These are phyloP conservation scores for Nicator chloris DNA, from an alignment of 2,113 vertebrate species.

Conservation along the genomic window DNA sequence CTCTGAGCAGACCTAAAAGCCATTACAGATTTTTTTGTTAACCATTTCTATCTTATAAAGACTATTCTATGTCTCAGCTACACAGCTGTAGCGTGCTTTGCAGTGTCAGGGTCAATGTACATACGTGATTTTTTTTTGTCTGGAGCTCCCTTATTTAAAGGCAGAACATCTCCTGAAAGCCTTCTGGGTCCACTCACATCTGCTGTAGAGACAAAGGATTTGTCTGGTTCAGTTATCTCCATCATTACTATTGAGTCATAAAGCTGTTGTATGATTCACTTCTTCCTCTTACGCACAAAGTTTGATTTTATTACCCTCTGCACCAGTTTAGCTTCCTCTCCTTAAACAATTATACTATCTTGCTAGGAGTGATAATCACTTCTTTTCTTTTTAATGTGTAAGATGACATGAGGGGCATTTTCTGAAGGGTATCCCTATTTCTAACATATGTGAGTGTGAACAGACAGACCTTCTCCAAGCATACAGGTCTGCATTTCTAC, in stretches of 20 bases:
- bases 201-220: neutral
- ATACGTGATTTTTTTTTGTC: neutral
- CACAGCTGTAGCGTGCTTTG: neutral
- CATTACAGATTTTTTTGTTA: neutral
- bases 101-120: neutral
- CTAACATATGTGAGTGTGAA: neutral
- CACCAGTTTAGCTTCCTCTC: neutral
- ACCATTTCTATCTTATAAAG: neutral
- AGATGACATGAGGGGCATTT: neutral
- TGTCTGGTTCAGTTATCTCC: neutral
- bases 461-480: neutral
- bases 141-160: neutral
- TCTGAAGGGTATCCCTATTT: neutral
- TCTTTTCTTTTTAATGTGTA: neutral
- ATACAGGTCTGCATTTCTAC: neutral
- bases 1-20: neutral
- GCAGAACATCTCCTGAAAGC: neutral
- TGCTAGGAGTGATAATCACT: neutral
- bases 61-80: neutral
- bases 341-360: neutral
- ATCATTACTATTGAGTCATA: slow-evolving; percentile 9
- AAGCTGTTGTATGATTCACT: slow-evolving; percentile 8
- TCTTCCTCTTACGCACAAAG: neutral
- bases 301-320: slow-evolving; percentile 23
- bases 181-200: neutral